Conservation (phyloP, 2,797 vertebrate species). For the Spinus olivaceus region DNA sequence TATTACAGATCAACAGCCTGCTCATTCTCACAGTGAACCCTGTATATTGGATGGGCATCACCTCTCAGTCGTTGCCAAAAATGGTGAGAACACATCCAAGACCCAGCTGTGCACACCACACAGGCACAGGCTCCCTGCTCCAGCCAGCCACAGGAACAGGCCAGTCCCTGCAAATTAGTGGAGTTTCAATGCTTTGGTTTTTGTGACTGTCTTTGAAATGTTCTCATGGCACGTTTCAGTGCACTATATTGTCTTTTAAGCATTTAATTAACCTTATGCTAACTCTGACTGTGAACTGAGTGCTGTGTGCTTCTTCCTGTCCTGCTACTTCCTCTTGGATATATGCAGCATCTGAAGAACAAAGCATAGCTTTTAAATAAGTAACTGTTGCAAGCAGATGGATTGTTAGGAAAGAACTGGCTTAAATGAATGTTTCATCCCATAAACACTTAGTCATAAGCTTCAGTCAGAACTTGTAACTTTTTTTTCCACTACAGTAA, state of each 20-base stretch:
- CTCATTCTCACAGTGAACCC: background rate
- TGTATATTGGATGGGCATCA: background rate
- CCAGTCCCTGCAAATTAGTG: background rate
- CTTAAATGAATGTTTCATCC: background rate
- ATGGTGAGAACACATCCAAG: background rate
- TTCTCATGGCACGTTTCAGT: background rate
- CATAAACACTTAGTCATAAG: background rate
- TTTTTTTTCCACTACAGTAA: background rate
- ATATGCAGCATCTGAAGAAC: background rate
- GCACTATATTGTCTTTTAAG: background rate
- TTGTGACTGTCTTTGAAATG: background rate
- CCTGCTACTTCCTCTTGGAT: background rate
- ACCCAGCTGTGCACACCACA: background rate
- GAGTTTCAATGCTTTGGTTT: background rate
- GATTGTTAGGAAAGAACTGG: background rate
- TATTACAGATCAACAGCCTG: background rate
- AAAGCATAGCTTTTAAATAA: background rate
- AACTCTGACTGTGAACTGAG: background rate
- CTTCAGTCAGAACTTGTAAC: background rate
- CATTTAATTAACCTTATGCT: background rate
- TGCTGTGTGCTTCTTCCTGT: background rate
- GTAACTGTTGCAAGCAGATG: background rate
- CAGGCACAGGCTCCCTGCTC: background rate
- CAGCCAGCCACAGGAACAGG: background rate
- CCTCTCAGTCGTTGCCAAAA: background rate